Evolutionary conservation across 2,888 invertebrate genomes (phyloP).

Genomic region (Podabrus alpinus): DNA sequence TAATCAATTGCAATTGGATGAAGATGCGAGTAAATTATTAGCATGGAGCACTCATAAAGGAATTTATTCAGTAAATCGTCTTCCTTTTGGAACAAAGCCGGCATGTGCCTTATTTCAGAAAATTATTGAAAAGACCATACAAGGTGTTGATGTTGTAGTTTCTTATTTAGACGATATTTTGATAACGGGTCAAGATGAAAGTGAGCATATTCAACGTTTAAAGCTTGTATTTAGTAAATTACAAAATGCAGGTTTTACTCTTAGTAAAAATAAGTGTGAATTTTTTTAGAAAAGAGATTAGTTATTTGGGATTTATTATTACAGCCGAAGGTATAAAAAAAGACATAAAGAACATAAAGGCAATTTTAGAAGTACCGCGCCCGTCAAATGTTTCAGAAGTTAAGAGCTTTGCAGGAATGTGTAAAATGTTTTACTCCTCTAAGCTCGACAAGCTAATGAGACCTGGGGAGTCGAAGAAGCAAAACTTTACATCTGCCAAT

Average conservation of each 20-base stretch:
- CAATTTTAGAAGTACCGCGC: conserved; percentile 33
- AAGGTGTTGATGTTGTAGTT: conserved; percentile 28
- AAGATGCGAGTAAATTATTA: conserved; percentile 21
- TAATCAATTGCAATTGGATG: conserved; percentile 26
- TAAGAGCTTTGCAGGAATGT: no score
- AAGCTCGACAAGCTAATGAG: no score
- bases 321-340: conserved; percentile 28
- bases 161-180: conserved; percentile 33
- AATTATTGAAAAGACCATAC: conserved; percentile 34
- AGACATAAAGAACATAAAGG: conserved; percentile 30
- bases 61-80: conserved; percentile 44
- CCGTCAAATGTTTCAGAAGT: no score
- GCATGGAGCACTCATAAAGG: conserved; percentile 39
- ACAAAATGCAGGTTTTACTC: conserved; percentile 34
- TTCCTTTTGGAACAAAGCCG: conserved; percentile 49
- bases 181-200: conserved; percentile 23
- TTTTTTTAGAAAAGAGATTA: no score
- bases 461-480: no score
- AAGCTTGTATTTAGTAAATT: conserved; percentile 13
- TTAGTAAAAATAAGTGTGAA: conserved; percentile 41
- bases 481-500: no score
- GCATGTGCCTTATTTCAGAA: conserved; percentile 49
- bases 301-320: conserved; percentile 34
- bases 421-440: no score
- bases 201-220: conserved; percentile 23